A percentile compares a stretch with the other conserved stretches of the same genome.
These are phyloP conservation scores for Cebidichthys violaceus DNA, from an alignment of 2,113 vertebrate genomes.

Conservation along the genomic window DNA sequence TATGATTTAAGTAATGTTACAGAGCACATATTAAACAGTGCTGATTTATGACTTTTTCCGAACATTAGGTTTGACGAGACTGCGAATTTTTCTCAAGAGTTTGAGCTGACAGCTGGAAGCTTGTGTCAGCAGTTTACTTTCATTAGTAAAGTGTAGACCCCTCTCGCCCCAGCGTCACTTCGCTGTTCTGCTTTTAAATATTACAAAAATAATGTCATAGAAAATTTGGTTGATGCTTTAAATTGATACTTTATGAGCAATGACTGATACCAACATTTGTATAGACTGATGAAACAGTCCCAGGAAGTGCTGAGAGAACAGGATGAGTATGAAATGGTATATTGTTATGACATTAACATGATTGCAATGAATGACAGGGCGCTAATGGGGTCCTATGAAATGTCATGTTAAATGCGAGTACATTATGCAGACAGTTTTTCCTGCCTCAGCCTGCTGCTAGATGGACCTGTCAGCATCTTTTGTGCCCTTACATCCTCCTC, in stretches of 20 bases:
- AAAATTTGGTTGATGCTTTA: too few relatives aligned
- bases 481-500: neutral
- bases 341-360: neutral
- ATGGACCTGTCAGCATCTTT: constrained; percentile 2
- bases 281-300: neutral
- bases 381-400: neutral
- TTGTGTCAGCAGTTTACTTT: neutral
- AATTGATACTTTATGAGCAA: too few relatives aligned
- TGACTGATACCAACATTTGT: neutral
- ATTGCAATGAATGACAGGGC: neutral
- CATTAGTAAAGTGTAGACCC: neutral
- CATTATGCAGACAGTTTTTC: neutral
- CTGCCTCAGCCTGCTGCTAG: neutral
- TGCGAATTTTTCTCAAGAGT: too few relatives aligned
- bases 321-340: neutral
- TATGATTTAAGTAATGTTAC: too few relatives aligned
- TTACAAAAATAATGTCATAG: too few relatives aligned
- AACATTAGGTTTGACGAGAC: too few relatives aligned
- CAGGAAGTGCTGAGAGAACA: neutral
- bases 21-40: too few relatives aligned
- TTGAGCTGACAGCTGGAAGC: neutral
- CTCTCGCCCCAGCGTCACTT: too few relatives aligned
- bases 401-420: neutral
- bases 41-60: too few relatives aligned
- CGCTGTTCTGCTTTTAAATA: too few relatives aligned